These are phyloP conservation scores for Brachionus asplanchnoidis DNA, from an alignment of 1,140 invertebrate species.

Conservation along the genomic window DNA sequence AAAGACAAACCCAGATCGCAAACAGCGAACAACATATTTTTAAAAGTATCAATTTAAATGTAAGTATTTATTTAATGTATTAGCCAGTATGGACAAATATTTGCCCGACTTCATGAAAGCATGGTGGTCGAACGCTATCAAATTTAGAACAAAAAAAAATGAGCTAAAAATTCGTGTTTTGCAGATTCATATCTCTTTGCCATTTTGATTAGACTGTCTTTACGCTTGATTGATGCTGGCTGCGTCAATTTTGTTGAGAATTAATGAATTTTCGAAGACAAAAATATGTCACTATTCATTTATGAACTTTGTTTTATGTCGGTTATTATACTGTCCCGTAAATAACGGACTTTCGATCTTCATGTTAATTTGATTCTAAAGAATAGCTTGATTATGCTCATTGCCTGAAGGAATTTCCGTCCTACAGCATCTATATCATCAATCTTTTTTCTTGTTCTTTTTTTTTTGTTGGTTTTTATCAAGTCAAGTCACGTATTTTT, in stretches of 20 bases:
- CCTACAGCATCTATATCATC: not conserved
- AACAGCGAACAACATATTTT: not conserved
- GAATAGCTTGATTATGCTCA: not conserved
- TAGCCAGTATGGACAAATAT: not conserved
- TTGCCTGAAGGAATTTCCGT: not conserved
- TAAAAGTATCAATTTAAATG: constrained; percentile 30
- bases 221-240: not conserved
- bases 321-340: not conserved
- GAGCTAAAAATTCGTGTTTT: not conserved
- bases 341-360: not conserved
- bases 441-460: not conserved
- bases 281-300: not conserved
- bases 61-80: constrained; percentile 36
- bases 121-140: not conserved
- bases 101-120: not conserved
- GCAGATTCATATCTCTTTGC: not conserved
- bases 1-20: not conserved
- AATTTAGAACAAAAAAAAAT: not conserved
- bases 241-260: not conserved
- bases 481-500: not conserved
- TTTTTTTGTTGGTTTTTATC: not conserved
- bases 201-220: not conserved
- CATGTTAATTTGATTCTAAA: not conserved
- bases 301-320: not conserved
- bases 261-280: not conserved